Base-by-base conservation (phyloP, 92 coral and sea anemone genomes). In the Hydrozoanthus gracilis region DNA sequence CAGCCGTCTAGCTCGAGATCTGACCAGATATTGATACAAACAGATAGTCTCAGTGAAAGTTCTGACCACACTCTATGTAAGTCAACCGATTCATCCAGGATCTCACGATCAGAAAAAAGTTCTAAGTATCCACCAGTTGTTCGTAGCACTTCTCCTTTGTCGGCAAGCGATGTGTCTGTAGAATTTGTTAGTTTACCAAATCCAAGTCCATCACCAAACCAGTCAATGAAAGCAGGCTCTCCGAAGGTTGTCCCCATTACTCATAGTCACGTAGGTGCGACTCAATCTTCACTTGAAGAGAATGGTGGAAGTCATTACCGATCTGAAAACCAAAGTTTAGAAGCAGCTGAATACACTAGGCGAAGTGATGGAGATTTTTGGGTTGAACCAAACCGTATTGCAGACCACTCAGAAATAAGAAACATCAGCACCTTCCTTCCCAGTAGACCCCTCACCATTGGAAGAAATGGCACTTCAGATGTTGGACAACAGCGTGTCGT, bases 401-500 rank as follows among this genome's bases (percentile, higher is more conserved):
- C 58, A 20, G 60, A 67, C 17, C 12, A 49, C 61, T 9, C 35
- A 48, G 62, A n/a, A 3, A 7, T 74, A 48, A 50, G 79, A 50
- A 49, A 17, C 4, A 14, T 18, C 17, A 50, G 74, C 9, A 88
- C 84, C 47, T 86, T 80, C 35, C 93, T 91, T 67, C 93, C 93
- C 7, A 91, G 89, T 70, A 83, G 93, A 79, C 93, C 93, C 3
- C 82, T 90, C 60, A 91, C 93, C 16, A 91, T 91, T 62, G 93
- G 93, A 16, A 91, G 88, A 88, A 88, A 91, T 48, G 93, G 93
- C 5, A 87, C 91, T 14, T 88, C 83, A 35, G 93, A 91, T 78
- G 89, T 51, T 52, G 56, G 79, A 11, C 92, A 85, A 49, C 89
- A 76, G 48, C 77, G 78, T 76, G 49, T 80, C 13, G 71, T 16